phyloP scores from a whole-genome alignment of 2,113 vertebrate genomes.

The Hippocampus abdominalis region DNA sequence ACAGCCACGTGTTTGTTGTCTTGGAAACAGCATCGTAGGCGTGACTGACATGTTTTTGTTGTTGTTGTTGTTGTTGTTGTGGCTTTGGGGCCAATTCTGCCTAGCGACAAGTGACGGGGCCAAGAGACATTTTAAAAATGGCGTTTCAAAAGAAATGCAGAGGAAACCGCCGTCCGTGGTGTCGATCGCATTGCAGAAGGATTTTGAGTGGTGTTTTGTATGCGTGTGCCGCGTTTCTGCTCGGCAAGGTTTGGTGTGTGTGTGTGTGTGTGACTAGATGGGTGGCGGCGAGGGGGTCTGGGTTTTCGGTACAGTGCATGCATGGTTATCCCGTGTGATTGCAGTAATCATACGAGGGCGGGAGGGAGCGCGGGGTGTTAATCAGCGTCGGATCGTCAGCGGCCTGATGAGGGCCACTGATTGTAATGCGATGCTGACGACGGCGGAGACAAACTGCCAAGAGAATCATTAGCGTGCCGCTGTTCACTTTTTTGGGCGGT shows the following conservation, averaged over 20 bases:
- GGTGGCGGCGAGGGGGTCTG: slow-evolving; percentile 38
- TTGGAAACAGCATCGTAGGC: neutral
- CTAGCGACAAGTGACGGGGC: neutral
- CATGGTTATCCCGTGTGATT: slow-evolving; percentile 68
- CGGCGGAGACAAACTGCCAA: slow-evolving; percentile 51
- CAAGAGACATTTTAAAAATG: neutral
- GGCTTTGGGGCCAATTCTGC: neutral
- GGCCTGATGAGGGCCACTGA: slow-evolving; percentile 76
- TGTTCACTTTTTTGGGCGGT: slow-evolving; percentile 12
- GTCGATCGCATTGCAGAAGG: neutral
- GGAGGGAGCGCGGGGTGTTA: slow-evolving; percentile 55
- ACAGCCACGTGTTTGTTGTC: neutral
- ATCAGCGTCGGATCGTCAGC: slow-evolving; percentile 78
- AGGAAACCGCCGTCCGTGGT: neutral
- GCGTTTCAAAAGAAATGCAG: neutral
- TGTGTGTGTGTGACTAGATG: slow-evolving; percentile 7
- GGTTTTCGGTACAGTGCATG: slow-evolving; percentile 30
- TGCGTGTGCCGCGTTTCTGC: neutral
- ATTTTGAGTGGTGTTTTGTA: slow-evolving; percentile 11
- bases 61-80: neutral
- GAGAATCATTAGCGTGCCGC: slow-evolving; percentile 53
- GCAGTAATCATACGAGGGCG: slow-evolving; percentile 72
- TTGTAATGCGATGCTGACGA: slow-evolving; percentile 73
- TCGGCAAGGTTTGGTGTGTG: neutral
- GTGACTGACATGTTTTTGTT: neutral